Conservation (phyloP, 2,113 vertebrate species). For the Ifrita kowaldi region DNA sequence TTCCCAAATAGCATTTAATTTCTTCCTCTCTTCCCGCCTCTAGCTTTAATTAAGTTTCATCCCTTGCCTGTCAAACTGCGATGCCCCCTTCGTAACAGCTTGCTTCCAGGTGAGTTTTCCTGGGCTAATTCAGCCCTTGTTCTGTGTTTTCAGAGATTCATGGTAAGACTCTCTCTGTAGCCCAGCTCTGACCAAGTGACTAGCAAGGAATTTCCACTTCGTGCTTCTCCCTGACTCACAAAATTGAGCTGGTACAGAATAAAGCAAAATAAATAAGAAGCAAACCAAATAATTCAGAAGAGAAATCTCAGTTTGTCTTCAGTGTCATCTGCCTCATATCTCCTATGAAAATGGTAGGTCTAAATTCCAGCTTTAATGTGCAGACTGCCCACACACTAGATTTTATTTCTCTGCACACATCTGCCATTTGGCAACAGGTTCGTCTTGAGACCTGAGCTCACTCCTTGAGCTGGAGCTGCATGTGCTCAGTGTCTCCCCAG, state of each 20-base stretch:
- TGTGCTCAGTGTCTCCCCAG: neutral
- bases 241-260: neutral
- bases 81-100: neutral
- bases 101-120: constrained; percentile 22
- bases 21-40: neutral
- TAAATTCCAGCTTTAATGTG: neutral
- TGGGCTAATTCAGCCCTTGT: neutral
- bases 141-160: neutral
- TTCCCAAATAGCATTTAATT: constrained; percentile 55
- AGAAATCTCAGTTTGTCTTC: neutral
- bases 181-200: neutral
- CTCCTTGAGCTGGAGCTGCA: neutral
- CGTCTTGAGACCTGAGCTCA: rapidly evolving
- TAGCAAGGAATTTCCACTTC: neutral
- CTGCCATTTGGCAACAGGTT: neutral
- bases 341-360: neutral
- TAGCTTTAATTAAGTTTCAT: constrained; percentile 26
- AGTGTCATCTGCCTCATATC: neutral
- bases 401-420: neutral
- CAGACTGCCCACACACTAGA: neutral
- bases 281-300: neutral
- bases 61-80: neutral
- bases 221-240: neutral
- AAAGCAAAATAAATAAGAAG: neutral
- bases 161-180: neutral